These are phyloP conservation scores for Polyploca ridens DNA, from an alignment of 2,888 invertebrate genomes.

Conservation along the genomic window DNA sequence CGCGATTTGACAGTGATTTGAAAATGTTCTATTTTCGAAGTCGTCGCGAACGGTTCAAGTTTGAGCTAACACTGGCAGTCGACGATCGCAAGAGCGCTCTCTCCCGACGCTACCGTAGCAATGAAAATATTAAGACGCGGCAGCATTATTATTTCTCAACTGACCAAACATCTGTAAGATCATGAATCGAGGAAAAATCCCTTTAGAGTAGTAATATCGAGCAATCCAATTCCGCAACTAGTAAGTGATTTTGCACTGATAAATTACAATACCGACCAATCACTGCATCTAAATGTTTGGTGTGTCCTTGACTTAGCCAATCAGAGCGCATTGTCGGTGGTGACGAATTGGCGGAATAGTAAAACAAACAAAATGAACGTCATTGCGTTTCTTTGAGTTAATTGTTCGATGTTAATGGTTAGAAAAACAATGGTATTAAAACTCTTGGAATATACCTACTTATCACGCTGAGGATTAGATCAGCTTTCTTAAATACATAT, in stretches of 20 bases:
- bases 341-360: too few species aligned
- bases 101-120: conserved; percentile 54
- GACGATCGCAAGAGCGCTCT: conserved; percentile 63
- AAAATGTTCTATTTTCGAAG: conserved; percentile 48
- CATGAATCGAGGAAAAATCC: background rate
- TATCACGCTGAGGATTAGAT: background rate
- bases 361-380: too few species aligned
- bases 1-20: conserved; percentile 51
- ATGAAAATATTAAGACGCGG: conserved; percentile 56
- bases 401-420: background rate
- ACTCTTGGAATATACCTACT: background rate
- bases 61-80: conserved; percentile 61
- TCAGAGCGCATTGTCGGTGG: too few species aligned
- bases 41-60: conserved; percentile 52
- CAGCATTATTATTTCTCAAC: conserved; percentile 23
- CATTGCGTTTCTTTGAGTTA: too few species aligned
- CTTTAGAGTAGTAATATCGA: too few species aligned
- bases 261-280: too few species aligned
- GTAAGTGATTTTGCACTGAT: too few species aligned
- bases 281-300: too few species aligned
- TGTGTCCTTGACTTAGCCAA: too few species aligned
- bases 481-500: too few species aligned
- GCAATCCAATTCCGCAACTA: too few species aligned
- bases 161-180: background rate
- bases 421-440: background rate